phyloP scores from a whole-genome alignment of 2,113 vertebrate genomes.

The Piliocolobus tephrosceles region DNA sequence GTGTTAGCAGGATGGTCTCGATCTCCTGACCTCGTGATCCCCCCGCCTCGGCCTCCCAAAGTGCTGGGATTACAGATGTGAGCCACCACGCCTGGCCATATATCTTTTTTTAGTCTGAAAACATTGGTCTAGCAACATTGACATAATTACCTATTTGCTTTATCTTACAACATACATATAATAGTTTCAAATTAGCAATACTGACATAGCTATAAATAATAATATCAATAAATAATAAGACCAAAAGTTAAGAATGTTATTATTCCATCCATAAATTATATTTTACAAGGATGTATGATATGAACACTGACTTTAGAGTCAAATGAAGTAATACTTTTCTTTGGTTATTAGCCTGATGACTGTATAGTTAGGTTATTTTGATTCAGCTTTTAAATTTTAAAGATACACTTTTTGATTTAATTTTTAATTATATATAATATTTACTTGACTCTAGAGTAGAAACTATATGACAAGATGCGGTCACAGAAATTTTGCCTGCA shows the following conservation, averaged over 20 bases:
- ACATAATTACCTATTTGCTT: background rate
- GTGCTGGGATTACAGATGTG: too few species aligned
- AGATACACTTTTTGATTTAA: background rate
- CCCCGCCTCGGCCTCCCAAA: too few species aligned
- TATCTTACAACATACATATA: background rate
- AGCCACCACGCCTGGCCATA: too few species aligned
- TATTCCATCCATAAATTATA: background rate
- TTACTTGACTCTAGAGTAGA: background rate
- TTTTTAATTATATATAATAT: slow-evolving; percentile 21
- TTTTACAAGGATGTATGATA: background rate
- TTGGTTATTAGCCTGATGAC: background rate
- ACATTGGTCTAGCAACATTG: background rate
- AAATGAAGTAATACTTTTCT: background rate
- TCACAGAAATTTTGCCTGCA: background rate
- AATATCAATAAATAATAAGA: background rate
- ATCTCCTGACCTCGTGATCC: too few species aligned
- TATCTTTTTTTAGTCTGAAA: background rate
- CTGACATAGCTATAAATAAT: background rate
- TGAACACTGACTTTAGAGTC: background rate
- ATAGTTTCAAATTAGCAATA: background rate
- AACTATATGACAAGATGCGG: background rate
- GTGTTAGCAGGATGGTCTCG: too few species aligned
- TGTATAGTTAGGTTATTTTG: background rate
- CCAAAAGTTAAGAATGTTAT: background rate
- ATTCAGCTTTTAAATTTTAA: background rate